phyloP scores from a whole-genome alignment of 1,140 invertebrate genomes.

The Bathynomus jamesi region DNA sequence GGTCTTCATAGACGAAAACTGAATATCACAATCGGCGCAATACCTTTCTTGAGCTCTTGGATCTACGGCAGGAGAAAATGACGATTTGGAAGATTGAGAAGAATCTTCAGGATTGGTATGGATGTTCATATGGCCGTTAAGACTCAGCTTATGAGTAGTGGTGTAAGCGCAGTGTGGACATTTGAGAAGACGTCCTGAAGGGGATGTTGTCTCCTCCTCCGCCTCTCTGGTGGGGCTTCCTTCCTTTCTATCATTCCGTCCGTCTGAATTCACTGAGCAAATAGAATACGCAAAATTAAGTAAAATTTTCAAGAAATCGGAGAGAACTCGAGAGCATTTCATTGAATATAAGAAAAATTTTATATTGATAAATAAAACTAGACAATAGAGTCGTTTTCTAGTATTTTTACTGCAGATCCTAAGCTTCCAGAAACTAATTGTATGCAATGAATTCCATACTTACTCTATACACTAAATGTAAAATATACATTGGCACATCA shows the following conservation, averaged over 20 bases:
- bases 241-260: conserved; percentile 17
- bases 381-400: too few relatives aligned
- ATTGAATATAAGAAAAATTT: too few relatives aligned
- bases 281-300: too few relatives aligned
- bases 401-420: too few relatives aligned
- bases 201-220: conserved; percentile 37
- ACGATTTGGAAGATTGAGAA: conserved; percentile 41
- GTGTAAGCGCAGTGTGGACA: conserved; percentile 86
- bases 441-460: too few relatives aligned
- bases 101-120: conserved; percentile 61
- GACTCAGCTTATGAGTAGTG: conserved; percentile 83
- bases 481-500: too few relatives aligned
- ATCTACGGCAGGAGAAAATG: conserved; percentile 40
- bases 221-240: conserved; percentile 2
- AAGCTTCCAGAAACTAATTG: too few relatives aligned
- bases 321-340: too few relatives aligned
- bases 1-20: conserved; percentile 76
- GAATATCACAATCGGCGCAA: conserved; percentile 90
- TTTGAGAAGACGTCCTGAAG: conserved; percentile 51
- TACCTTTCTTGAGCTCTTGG: conserved; percentile 58
- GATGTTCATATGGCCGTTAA: conserved; percentile 89
- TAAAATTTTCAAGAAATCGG: too few relatives aligned
- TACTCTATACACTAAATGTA: too few relatives aligned
- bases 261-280: conserved; percentile 11
- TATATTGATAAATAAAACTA: too few relatives aligned